phyloP scores from a whole-genome alignment of 37 sponge, comb jelly and placozoan species.

The Halisarca cf. caerulea region DNA sequence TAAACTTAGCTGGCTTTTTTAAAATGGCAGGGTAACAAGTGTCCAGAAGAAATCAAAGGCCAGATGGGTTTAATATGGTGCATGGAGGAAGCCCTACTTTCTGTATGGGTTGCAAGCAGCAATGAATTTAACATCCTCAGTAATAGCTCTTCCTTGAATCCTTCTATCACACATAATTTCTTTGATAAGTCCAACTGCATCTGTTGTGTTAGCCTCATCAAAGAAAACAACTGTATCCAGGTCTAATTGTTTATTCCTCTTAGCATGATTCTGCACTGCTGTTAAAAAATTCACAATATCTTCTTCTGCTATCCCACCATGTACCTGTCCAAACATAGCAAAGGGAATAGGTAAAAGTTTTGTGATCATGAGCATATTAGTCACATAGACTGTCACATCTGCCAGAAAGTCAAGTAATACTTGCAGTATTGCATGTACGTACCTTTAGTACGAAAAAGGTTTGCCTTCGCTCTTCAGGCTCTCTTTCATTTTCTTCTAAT shows the following conservation, averaged over 20 bases:
- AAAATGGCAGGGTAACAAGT: too few relatives aligned
- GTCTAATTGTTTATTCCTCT: slow-evolving; percentile 27
- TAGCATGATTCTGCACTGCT: slow-evolving; percentile 62
- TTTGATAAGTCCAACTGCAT: slow-evolving; percentile 92
- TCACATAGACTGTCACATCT: not conserved
- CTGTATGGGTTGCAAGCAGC: slow-evolving; percentile 98
- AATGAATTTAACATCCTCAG: slow-evolving; percentile 82
- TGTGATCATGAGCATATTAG: not conserved
- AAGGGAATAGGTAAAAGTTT: not conserved
- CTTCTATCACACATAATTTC: slow-evolving; percentile 98
- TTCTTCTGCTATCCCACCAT: slow-evolving; percentile 81
- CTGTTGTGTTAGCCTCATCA: slow-evolving; percentile 99
- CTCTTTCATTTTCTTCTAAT: not conserved
- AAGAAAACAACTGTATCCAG: slow-evolving; percentile 93
- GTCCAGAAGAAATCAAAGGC: too few relatives aligned
- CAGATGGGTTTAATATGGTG: not conserved
- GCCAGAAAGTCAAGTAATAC: not conserved
- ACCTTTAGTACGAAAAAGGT: slow-evolving; percentile 18
- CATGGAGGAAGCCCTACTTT: slow-evolving; percentile 30
- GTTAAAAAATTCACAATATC: slow-evolving; percentile 51
- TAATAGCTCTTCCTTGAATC: slow-evolving; percentile 75
- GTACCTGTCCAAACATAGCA: slow-evolving; percentile 48
- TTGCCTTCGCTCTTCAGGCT: not conserved
- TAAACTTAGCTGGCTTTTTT: too few relatives aligned
- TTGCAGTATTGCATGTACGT: not conserved